phyloP scores from a whole-genome alignment of 2,113 vertebrate species.

The Rhea americana region DNA sequence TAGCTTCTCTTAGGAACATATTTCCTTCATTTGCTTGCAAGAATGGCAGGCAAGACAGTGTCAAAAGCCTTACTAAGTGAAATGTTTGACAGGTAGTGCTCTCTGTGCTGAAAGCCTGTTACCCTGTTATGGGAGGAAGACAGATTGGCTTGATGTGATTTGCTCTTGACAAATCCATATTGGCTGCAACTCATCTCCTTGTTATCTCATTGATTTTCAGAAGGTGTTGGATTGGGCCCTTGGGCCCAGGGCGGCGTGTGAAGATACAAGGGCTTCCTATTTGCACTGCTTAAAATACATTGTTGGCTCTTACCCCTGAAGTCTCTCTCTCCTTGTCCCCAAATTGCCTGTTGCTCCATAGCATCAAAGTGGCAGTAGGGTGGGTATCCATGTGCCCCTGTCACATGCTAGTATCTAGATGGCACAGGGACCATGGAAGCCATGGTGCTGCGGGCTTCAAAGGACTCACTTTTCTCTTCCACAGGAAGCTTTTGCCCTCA shows the following conservation, averaged over 20 bases:
- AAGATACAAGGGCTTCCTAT: background rate
- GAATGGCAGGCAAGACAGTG: background rate
- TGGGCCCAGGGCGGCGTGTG: background rate
- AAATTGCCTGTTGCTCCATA: background rate
- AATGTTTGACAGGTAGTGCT: background rate
- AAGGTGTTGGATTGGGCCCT: slow-evolving; percentile 29
- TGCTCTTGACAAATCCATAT: slow-evolving; percentile 56
- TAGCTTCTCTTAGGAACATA: background rate
- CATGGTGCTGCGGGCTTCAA: background rate
- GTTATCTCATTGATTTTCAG: slow-evolving; percentile 57
- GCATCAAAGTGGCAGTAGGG: background rate
- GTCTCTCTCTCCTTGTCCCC: background rate
- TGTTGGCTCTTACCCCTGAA: background rate
- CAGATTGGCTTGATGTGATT: slow-evolving; percentile 44
- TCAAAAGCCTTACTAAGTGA: background rate
- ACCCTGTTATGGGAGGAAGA: background rate
- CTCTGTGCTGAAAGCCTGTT: background rate
- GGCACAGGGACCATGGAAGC: background rate
- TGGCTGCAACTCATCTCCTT: slow-evolving; percentile 64
- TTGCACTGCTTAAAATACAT: rapidly evolving
- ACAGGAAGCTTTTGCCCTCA: background rate
- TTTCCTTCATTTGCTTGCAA: background rate
- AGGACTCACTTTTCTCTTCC: background rate
- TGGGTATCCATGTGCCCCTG: background rate
- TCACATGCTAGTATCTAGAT: background rate